phyloP scores from a whole-genome alignment of 2,888 invertebrate species.

The Chalcosyrphus nemorum region DNA sequence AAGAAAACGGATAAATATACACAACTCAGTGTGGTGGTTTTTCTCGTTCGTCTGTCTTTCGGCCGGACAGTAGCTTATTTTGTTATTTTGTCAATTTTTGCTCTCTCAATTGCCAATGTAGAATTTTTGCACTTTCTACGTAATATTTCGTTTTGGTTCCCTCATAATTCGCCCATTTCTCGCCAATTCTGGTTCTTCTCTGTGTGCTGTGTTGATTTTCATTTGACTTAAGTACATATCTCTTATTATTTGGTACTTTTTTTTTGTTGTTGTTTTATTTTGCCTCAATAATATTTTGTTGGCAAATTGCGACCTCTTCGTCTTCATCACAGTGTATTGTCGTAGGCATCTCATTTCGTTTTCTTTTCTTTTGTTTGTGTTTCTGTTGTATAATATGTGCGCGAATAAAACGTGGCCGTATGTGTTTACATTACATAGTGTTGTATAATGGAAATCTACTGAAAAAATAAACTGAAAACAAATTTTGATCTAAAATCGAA shows the following conservation, averaged over 20 bases:
- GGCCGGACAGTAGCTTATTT: conserved; percentile 28
- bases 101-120: conserved; percentile 3
- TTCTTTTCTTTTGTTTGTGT: conserved; percentile 1
- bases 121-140: conserved; percentile 37
- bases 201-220: conserved; percentile 38
- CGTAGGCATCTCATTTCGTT: conserved; percentile 31
- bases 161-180: conserved; percentile 45
- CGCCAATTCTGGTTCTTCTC: conserved; percentile 37
- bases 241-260: neutral
- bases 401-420: conserved; percentile 49
- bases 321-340: conserved; percentile 40
- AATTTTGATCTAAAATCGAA: conserved; percentile 16
- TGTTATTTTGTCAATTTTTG: conserved; percentile 36
- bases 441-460: conserved; percentile 13
- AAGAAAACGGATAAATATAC: conserved; percentile 5
- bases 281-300: conserved; percentile 24
- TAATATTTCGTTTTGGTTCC: conserved; percentile 35
- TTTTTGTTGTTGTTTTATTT: neutral
- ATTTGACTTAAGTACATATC: conserved; percentile 34
- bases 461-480: neutral
- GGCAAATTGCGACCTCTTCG: conserved; percentile 49
- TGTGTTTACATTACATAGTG: conserved; percentile 43
- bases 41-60: conserved; percentile 10
- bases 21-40: conserved; percentile 38
- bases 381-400: conserved; percentile 45